phyloP scores from a whole-genome alignment of 2,797 vertebrate species.

The Benthosema pterotum region DNA sequence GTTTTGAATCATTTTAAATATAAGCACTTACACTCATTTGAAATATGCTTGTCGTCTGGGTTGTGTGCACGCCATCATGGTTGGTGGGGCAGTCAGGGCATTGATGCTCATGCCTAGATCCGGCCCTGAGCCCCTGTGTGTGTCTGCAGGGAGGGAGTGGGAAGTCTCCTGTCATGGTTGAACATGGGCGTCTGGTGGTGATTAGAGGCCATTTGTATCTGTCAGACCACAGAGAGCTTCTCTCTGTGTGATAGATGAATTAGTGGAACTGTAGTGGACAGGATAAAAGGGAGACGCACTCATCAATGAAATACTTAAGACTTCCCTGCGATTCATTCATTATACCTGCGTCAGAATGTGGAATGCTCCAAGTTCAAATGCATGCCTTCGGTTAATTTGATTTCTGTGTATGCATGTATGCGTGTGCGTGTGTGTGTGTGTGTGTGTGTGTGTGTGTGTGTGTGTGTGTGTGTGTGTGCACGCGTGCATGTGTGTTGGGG shows the following conservation, averaged over 20 bases:
- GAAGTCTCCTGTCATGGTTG: constrained; percentile 75
- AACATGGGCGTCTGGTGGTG: constrained; percentile 71
- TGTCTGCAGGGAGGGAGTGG: constrained; percentile 59
- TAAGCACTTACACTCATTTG: no score
- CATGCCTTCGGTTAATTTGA: constrained; percentile 18
- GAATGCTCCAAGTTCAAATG: constrained; percentile 35
- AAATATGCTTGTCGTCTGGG: no score
- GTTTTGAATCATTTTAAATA: no score
- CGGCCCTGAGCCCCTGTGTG: no score
- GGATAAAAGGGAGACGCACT: constrained; percentile 55
- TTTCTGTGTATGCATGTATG: constrained; percentile 4
- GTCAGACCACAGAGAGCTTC: constrained; percentile 69
- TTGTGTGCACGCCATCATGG: no score
- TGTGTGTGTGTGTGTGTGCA: constrained; percentile 18
- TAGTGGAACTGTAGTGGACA: constrained; percentile 62
- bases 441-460: neutral
- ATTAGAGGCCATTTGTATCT: constrained; percentile 78
- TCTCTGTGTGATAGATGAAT: constrained; percentile 68
- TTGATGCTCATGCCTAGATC: no score
- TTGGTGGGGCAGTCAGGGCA: no score
- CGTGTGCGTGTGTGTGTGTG: neutral
- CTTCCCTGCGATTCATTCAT: constrained; percentile 45
- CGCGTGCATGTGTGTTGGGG: constrained; percentile 17
- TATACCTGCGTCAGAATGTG: constrained; percentile 55
- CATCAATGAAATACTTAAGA: constrained; percentile 66